Evolutionary conservation across 2,113 vertebrate genomes (phyloP).

Genomic region (Apistogramma diplotaenia): DNA sequence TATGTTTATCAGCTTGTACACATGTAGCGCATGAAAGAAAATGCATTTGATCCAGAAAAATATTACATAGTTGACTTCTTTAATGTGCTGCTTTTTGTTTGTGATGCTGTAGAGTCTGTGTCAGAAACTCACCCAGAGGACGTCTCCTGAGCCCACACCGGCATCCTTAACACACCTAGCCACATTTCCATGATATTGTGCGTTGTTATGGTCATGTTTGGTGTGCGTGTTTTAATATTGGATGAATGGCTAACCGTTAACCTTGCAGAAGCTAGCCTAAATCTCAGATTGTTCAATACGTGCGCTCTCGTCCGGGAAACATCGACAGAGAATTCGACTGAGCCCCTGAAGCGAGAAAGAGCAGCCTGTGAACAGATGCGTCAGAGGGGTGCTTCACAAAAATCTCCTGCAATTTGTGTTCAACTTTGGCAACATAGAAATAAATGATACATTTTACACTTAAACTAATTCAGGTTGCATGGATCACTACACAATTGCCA

Average conservation of each 20-base stretch:
- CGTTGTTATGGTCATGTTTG: not conserved
- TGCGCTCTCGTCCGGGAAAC: not conserved
- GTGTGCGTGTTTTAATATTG: not conserved
- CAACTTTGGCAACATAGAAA: not conserved
- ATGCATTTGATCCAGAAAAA: not conserved
- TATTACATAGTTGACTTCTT: not conserved
- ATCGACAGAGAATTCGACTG: not conserved
- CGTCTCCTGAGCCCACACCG: not conserved
- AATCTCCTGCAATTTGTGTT: not conserved
- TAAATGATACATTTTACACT: not conserved
- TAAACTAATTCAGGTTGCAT: not conserved
- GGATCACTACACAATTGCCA: not conserved
- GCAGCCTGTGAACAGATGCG: not conserved
- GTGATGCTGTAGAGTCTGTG: not conserved
- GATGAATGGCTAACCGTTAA: not conserved
- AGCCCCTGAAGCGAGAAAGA: not conserved
- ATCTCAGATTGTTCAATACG: not conserved
- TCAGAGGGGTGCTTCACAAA: not conserved
- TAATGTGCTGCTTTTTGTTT: constrained; percentile 19
- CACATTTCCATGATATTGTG: not conserved
- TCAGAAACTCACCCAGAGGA: constrained; percentile 51
- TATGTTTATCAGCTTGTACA: not conserved
- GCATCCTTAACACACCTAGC: not conserved
- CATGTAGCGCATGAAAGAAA: not conserved
- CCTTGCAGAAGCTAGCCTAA: not conserved